These are phyloP conservation scores for Drosophila subquinaria DNA, from an alignment of 2,888 invertebrate species.

Conservation along the genomic window DNA sequence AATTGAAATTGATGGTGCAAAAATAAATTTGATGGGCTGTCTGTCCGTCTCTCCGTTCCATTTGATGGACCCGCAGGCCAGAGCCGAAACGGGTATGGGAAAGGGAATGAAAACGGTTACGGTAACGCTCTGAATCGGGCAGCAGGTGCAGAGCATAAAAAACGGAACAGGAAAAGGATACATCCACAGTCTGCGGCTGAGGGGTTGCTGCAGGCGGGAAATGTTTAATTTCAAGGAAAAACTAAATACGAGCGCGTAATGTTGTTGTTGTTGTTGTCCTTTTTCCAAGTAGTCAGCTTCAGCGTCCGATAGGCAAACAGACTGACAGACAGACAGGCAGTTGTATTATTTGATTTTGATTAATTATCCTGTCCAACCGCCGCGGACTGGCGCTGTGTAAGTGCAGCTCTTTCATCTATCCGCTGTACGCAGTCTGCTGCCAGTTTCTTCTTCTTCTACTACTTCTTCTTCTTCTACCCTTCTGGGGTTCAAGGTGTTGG, in stretches of 20 bases:
- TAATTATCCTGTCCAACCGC: conserved; percentile 70
- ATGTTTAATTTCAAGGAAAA: conserved; percentile 61
- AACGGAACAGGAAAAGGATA: conserved; percentile 54
- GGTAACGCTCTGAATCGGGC: conserved; percentile 20
- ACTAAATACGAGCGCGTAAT: conserved; percentile 57
- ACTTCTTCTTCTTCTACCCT: conserved; percentile 37
- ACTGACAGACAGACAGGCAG: conserved; percentile 57
- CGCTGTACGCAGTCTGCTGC: conserved; percentile 37
- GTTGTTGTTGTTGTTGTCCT: conserved; percentile 39
- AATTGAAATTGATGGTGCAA: conserved; percentile 77
- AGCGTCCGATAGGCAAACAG: conserved; percentile 42
- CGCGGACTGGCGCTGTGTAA: conserved; percentile 49
- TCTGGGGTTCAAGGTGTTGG: conserved; percentile 48
- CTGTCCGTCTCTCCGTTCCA: conserved; percentile 44
- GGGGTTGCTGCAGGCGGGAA: conserved; percentile 39
- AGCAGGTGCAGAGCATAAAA: conserved; percentile 76
- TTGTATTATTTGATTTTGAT: conserved; percentile 84
- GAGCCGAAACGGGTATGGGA: conserved; percentile 1
- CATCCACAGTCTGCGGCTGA: conserved; percentile 16
- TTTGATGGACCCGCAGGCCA: conserved; percentile 41
- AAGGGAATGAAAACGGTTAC: conserved; percentile 4
- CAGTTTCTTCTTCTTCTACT: conserved; percentile 13
- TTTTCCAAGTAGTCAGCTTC: conserved; percentile 26
- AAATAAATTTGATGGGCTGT: conserved; percentile 67
- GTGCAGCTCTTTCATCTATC: conserved; percentile 70